phyloP scores from a whole-genome alignment of 2,888 invertebrate genomes.

The Thymelicus sylvestris region DNA sequence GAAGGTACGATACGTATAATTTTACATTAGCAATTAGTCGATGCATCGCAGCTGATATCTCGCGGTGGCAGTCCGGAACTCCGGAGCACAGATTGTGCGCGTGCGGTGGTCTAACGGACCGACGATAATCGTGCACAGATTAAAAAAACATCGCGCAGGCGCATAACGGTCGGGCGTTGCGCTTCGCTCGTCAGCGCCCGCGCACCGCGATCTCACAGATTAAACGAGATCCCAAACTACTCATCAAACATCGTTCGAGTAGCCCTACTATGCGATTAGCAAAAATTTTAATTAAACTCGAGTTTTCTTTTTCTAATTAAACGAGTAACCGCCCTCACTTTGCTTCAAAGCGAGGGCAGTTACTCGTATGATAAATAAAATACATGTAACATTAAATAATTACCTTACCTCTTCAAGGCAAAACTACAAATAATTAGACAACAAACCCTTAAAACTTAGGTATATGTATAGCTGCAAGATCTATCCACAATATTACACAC shows the following conservation, averaged over 20 bases:
- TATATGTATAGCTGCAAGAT: too few species aligned
- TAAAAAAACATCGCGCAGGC: slow-evolving; percentile 66
- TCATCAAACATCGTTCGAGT: background rate
- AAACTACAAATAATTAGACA: too few species aligned
- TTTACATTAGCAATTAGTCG: slow-evolving; percentile 35
- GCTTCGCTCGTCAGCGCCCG: slow-evolving; percentile 62
- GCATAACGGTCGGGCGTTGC: slow-evolving; percentile 73
- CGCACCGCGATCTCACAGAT: slow-evolving; percentile 34
- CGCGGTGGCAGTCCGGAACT: slow-evolving; percentile 2
- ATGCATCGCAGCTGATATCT: slow-evolving; percentile 31
- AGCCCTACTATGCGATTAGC: too few species aligned
- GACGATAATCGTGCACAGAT: slow-evolving; percentile 69
- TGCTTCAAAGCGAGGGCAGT: too few species aligned
- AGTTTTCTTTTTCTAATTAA: too few species aligned
- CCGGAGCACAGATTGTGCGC: slow-evolving; percentile 56
- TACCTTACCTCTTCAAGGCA: too few species aligned
- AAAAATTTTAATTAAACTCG: too few species aligned
- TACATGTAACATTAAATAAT: too few species aligned
- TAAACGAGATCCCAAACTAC: background rate
- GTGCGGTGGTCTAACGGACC: slow-evolving; percentile 72
- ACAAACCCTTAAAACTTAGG: too few species aligned
- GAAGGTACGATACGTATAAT: slow-evolving; percentile 37
- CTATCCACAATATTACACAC: background rate
- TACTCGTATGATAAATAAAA: too few species aligned
- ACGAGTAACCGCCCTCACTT: too few species aligned